Conservation (phyloP, 2,113 vertebrate genomes). For the Sinocyclocheilus anshuiensis region DNA sequence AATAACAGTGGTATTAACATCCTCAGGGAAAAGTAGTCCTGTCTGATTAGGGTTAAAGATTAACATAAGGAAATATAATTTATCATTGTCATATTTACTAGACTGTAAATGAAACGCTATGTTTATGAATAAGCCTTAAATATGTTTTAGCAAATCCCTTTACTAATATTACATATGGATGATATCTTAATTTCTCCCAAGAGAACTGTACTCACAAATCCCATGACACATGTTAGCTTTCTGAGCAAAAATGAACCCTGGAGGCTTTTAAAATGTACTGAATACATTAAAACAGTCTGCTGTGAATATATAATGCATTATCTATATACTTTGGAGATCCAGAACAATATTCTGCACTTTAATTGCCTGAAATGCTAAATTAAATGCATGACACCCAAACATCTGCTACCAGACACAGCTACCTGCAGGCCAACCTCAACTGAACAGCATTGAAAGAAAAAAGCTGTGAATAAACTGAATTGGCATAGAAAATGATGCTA, state of each 20-base stretch:
- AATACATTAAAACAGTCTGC: not conserved
- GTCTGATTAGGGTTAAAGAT: not conserved
- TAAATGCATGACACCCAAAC: constrained; percentile 13
- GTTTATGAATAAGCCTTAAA: not conserved
- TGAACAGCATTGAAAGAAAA: not conserved
- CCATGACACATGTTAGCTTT: constrained; percentile 10
- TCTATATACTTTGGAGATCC: not conserved
- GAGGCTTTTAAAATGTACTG: constrained; percentile 6
- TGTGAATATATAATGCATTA: not conserved
- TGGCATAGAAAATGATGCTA: constrained; percentile 9
- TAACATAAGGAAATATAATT: not conserved
- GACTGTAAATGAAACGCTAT: not conserved
- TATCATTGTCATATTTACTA: not conserved
- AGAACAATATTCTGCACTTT: not conserved
- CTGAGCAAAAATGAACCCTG: not conserved
- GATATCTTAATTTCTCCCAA: constrained; percentile 6
- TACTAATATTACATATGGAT: constrained; percentile 39
- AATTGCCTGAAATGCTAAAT: constrained; percentile 25
- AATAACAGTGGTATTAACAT: not conserved
- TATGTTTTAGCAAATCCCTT: constrained; percentile 13
- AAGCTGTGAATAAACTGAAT: constrained; percentile 1
- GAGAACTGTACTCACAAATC: constrained; percentile 2
- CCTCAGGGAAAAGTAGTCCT: too few species aligned
- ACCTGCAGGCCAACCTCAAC: constrained; percentile 5
- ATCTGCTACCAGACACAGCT: constrained; percentile 28